phyloP scores from a whole-genome alignment of 2,797 vertebrate species.

The Darevskia nairensis region DNA sequence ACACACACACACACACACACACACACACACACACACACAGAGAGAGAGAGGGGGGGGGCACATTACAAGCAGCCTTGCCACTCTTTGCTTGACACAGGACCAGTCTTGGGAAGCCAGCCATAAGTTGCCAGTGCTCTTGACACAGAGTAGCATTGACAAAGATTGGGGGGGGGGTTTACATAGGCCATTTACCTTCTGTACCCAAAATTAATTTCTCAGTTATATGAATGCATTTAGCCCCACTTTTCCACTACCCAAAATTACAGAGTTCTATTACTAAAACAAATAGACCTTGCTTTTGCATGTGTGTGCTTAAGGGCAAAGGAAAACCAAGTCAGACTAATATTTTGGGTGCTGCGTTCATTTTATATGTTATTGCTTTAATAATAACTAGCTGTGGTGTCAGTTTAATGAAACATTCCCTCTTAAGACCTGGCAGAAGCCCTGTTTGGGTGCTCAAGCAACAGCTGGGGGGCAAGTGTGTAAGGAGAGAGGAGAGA shows the following conservation, averaged over 20 bases:
- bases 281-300: slow-evolving; percentile 62
- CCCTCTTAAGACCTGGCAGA: not conserved
- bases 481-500: too few relatives aligned
- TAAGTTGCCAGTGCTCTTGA: slow-evolving; percentile 26
- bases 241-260: slow-evolving; percentile 57
- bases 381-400: too few relatives aligned
- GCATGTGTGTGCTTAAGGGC: slow-evolving; percentile 36
- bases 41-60: not conserved
- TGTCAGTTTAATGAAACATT: not conserved
- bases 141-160: slow-evolving; percentile 50
- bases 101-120: slow-evolving; percentile 54
- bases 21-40: too few relatives aligned
- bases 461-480: too few relatives aligned
- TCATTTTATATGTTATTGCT: too few relatives aligned
- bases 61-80: slow-evolving; percentile 49
- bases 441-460: too few relatives aligned
- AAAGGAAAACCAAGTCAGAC: slow-evolving; percentile 63
- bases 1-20: too few relatives aligned
- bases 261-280: slow-evolving; percentile 60
- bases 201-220: slow-evolving; percentile 34
- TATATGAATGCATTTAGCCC: slow-evolving; percentile 54
- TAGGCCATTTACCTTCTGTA: slow-evolving; percentile 40
- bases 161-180: slow-evolving; percentile 39
- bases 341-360: slow-evolving; percentile 35
- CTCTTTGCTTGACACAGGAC: slow-evolving; percentile 44